Base-by-base conservation (phyloP, 2,888 invertebrate genomes). In the Tetramorium bicarinatum region DNA sequence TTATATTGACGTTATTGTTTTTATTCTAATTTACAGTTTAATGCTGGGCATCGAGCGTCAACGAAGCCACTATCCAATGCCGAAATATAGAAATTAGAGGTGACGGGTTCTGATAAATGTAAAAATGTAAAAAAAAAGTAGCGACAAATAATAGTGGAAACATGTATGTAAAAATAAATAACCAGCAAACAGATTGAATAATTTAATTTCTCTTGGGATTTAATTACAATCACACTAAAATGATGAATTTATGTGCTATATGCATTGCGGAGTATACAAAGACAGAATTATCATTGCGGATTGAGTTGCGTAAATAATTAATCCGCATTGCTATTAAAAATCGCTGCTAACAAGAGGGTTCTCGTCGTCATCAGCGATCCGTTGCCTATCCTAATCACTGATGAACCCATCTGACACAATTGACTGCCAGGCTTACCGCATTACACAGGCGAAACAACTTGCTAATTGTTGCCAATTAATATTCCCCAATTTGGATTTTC, bases 401-500 rank as follows among this genome's bases (percentile, higher is more conserved):
- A 6, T 49, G 38, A 61, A 80, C 49, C 21, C 13, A 71, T 72
- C 59, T 59, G 59, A 47, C 47, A 71, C 79, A 71, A 71, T 59
- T 34, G 71, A 61, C 52, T 47, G 44, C 44, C 9, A 34, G 47
- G 18, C 18, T 79, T 79, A 18, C 47, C 34, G 25, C 47, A 13
- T 79, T 71, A 6, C 25, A 21, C 34, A 69, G 38, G 49, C 64
- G 83, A 71, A 86, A 80, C 75, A 82, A 86, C 85, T 85, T 84
- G 81, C 79, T 89, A 90, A 90, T 90, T 87, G 87, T 89, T 81
- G 71, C 82, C 86, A 87, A 90, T 90, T 90, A 90, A 89, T 90
- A 54, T 85, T 84, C 61, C 7, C 75, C 44, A 67, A 54, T 71
- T 72, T 29, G n/a, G 69, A 52, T 72, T 84, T 79, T 77, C 66